A percentile compares a stretch with the other conserved stretches of the same genome.
Evolutionary conservation across 2,797 vertebrate species (phyloP).

Genomic region (Danio aesculapii): DNA sequence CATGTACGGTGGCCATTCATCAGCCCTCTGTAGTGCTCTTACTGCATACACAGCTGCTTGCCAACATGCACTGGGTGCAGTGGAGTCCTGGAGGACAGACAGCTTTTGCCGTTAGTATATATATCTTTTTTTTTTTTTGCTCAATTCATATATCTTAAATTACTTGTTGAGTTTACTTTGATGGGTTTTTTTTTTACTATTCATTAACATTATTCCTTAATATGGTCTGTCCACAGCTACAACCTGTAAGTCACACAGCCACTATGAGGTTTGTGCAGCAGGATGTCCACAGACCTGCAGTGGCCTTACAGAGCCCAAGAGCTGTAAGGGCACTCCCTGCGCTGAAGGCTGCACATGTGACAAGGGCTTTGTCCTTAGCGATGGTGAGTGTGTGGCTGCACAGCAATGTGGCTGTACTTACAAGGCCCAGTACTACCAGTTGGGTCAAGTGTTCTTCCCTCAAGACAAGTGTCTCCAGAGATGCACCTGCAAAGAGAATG

Average conservation of each 20-base stretch:
- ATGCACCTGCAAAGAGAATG: constrained; percentile 70
- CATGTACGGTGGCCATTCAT: constrained; percentile 71
- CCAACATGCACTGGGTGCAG: constrained; percentile 67
- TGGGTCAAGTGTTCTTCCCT: constrained; percentile 66
- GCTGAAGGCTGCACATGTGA: constrained; percentile 78
- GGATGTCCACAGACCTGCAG: constrained; percentile 73
- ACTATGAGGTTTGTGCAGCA: constrained; percentile 75
- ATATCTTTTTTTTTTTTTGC: not conserved
- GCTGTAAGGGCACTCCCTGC: constrained; percentile 67
- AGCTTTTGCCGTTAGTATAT: constrained; percentile 80
- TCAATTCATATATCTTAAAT: too few species aligned
- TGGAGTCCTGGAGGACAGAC: constrained; percentile 74
- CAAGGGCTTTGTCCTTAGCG: constrained; percentile 72
- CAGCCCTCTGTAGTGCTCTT: constrained; percentile 77
- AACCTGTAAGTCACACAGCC: constrained; percentile 73
- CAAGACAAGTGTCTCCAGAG: constrained; percentile 58
- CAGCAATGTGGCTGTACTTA: constrained; percentile 77
- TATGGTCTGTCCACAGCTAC: constrained; percentile 66
- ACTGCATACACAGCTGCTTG: constrained; percentile 74
- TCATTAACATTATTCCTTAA: not conserved
- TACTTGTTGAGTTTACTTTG: too few species aligned
- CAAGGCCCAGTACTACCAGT: constrained; percentile 69
- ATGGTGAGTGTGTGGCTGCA: constrained; percentile 70
- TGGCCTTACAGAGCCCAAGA: not conserved
- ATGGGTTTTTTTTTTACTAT: too few species aligned